Base-by-base conservation (phyloP, 2,888 invertebrate species). In the Polydrusus tereticollis region DNA sequence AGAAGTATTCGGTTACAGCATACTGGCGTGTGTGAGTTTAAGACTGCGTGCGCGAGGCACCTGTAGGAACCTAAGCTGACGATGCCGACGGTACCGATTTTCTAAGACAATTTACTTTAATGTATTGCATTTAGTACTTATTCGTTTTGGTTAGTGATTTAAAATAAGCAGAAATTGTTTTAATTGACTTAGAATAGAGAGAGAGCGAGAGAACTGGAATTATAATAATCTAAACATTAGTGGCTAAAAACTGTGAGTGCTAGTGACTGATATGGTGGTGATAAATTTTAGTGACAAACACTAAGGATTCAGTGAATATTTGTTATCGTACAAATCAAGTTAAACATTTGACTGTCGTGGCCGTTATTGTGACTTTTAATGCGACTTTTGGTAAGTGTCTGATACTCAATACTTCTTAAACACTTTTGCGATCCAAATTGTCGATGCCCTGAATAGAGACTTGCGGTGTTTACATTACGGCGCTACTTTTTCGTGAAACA, bases 1-100 rank as follows among this genome's bases (percentile, higher is more conserved):
- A 69, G 45, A 36, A 65, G 47, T 64, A 67, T 63, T 58, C 12
- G 41, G 57, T 62, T 62, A 57, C 21, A 55, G 52, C 57, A 57
- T 67, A 62, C 43, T 57, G 38, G 59, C 60, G 66, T 63, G 67
- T 60, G 63, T 72, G 57, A 38, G 41, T 26, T 6, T 26, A 16
- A 43, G 3, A 41, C n/a, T 12, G 41, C 38, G 41, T 41, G 64
- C 43, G 52, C 52, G 52, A 64, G 4, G 6, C 38, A 14, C 38
- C 18, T n/a, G n/a, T 21, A 58, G 21, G 20, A 58, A 57, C 18
- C 16, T 58, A 41, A 38, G 14, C 1, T 58, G 20, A 20, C 38
- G 58, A 12, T 23, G 20, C 38, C 38, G 58, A 12, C 38, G 38
- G 59, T 59, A 43, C 14, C 10, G n/a, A 33, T 16, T 33, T 33